phyloP scores from a whole-genome alignment of 2,113 vertebrate species.

The Chionodraco myersi region DNA sequence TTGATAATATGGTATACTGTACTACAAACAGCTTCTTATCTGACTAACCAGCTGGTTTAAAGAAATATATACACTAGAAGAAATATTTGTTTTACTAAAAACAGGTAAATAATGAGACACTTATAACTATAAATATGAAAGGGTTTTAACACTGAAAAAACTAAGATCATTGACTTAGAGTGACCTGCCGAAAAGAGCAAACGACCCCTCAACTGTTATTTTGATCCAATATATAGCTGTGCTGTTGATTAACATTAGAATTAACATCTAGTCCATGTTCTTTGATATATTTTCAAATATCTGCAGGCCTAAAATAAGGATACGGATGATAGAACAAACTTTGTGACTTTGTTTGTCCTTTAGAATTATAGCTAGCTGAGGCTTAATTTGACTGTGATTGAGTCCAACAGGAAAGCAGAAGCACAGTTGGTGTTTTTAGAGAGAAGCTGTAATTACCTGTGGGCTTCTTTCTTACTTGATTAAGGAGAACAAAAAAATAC shows the following conservation, averaged over 20 bases:
- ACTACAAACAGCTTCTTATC: too few species aligned
- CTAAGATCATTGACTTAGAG: not conserved
- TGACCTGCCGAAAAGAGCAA: not conserved
- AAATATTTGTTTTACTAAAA: too few species aligned
- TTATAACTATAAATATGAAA: too few species aligned
- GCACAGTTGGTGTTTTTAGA: conserved; percentile 59
- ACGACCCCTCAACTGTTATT: not conserved
- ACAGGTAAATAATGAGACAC: not conserved
- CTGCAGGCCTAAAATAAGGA: not conserved
- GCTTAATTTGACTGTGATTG: conserved; percentile 45
- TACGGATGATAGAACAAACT: not conserved
- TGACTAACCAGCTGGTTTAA: too few species aligned
- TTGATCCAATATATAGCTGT: not conserved
- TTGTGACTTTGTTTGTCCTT: conserved; percentile 41
- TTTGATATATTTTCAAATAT: not conserved
- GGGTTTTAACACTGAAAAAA: not conserved
- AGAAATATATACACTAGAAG: too few species aligned
- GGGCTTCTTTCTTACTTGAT: conserved; percentile 74
- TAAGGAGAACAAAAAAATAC: conserved; percentile 71
- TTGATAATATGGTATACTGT: too few species aligned
- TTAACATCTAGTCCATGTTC: not conserved
- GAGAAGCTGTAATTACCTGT: conserved; percentile 76
- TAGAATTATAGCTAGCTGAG: conserved; percentile 7
- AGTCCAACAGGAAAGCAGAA: conserved; percentile 54
- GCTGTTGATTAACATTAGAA: not conserved